A percentile compares a stretch with the other conserved stretches of the same genome.
Evolutionary conservation across 1,140 invertebrate genomes (phyloP).

Genomic region (Camponotus floridanus): DNA sequence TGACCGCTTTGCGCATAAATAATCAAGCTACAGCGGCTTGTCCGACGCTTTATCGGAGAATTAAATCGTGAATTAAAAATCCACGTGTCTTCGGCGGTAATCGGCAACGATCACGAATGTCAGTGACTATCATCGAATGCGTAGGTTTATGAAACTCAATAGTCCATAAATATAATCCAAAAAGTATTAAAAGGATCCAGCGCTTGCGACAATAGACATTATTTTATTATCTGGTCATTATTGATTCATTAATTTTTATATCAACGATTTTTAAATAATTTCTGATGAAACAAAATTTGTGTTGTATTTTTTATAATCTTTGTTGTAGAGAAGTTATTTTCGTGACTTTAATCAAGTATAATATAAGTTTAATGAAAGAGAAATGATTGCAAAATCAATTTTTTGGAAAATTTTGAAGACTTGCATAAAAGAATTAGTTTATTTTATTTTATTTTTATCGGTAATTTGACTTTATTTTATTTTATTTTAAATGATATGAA

Average conservation of each 20-base stretch:
- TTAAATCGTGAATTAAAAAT: slow-evolving; percentile 35
- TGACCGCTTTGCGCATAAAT: background rate
- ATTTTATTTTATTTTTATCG: too few species aligned
- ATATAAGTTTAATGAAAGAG: background rate
- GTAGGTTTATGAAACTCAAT: background rate
- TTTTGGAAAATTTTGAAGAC: too few species aligned
- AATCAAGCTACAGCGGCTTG: background rate
- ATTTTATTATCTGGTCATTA: background rate
- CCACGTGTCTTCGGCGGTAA: background rate
- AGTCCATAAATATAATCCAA: background rate
- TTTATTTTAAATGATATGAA: background rate
- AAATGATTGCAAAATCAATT: background rate
- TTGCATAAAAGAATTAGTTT: background rate
- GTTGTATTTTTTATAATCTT: background rate
- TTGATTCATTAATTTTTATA: background rate
- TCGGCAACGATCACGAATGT: background rate
- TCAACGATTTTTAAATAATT: background rate
- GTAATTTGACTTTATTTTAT: too few species aligned
- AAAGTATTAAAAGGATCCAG: background rate
- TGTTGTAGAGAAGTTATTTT: background rate
- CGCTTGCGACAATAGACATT: background rate
- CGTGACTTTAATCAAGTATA: background rate
- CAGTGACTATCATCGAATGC: background rate
- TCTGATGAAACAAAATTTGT: background rate
- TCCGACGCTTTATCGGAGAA: background rate